A percentile compares a stretch with the other conserved stretches of the same genome.
These are phyloP conservation scores for Rhopalosiphum nymphaeae DNA, from an alignment of 2,888 invertebrate species.

Conservation along the genomic window DNA sequence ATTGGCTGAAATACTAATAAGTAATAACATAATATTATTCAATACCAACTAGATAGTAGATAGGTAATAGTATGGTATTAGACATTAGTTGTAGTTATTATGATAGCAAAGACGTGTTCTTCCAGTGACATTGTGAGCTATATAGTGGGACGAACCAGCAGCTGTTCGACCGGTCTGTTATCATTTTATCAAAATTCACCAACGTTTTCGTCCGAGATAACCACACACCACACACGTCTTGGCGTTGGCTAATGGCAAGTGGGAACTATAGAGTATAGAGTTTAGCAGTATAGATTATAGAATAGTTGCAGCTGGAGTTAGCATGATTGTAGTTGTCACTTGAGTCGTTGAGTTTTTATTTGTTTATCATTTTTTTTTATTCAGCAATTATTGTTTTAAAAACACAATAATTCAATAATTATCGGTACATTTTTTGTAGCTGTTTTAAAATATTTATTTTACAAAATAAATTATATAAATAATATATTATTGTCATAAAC, in stretches of 20 bases:
- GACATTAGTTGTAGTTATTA: too few species aligned
- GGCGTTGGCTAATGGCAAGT: not conserved
- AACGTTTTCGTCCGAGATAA: conserved; percentile 34
- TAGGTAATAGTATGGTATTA: too few species aligned
- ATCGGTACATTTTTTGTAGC: not conserved
- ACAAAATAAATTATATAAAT: conserved; percentile 4
- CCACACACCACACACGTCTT: not conserved
- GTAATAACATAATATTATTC: not conserved
- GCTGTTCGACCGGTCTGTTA: conserved; percentile 41
- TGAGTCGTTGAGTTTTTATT: not conserved
- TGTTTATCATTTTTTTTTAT: not conserved
- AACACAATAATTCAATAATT: not conserved
- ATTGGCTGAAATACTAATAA: not conserved
- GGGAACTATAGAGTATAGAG: not conserved
- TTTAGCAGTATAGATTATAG: not conserved
- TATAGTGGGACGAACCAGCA: not conserved
- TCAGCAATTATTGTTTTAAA: not conserved
- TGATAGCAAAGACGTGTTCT: not conserved
- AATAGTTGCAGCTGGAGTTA: not conserved
- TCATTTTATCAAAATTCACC: conserved; percentile 27
- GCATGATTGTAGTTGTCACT: not conserved
- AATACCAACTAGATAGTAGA: not conserved
- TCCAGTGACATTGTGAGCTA: conserved; percentile 19
- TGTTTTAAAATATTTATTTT: not conserved
- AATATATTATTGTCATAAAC: not conserved